Conservation (phyloP, 1,140 invertebrate species). For the Pomacea maculata region DNA sequence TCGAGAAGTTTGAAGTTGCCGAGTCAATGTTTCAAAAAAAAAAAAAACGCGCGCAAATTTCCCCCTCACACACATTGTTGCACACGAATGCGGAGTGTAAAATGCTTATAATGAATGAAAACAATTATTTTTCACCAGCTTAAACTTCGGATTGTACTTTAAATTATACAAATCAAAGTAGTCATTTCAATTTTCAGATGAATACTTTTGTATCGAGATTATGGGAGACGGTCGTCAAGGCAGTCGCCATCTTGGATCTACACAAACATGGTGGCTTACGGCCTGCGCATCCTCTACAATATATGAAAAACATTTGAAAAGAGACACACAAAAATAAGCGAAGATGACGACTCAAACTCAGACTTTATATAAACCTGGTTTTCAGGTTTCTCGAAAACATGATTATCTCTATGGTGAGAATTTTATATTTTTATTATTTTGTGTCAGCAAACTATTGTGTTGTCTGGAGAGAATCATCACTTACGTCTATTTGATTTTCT, state of each 20-base stretch:
- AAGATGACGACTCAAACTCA: conserved; percentile 63
- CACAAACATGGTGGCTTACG: conserved; percentile 20
- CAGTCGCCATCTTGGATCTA: conserved; percentile 18
- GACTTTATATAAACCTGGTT: conserved; percentile 45
- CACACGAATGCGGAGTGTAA: neutral
- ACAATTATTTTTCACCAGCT: neutral
- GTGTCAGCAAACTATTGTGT: neutral
- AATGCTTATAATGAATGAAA: neutral
- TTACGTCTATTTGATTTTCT: neutral
- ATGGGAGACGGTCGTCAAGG: conserved; percentile 16
- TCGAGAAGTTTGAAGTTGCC: too few relatives aligned
- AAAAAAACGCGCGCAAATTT: too few relatives aligned
- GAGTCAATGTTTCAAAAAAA: too few relatives aligned
- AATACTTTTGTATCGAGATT: neutral
- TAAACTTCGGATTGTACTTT: neutral
- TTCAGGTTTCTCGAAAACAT: conserved; percentile 46
- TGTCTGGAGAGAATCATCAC: neutral
- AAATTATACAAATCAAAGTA: neutral
- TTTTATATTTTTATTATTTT: neutral
- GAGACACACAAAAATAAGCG: conserved; percentile 69
- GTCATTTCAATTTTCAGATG: too few relatives aligned
- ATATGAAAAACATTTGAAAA: neutral
- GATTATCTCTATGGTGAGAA: conserved; percentile 63
- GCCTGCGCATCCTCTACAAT: neutral
- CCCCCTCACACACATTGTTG: too few relatives aligned